Evolutionary conservation across 2,113 vertebrate species (phyloP), one percentile per base, ranked within the genome.

Genomic region (Ascaphus truei): DNA sequence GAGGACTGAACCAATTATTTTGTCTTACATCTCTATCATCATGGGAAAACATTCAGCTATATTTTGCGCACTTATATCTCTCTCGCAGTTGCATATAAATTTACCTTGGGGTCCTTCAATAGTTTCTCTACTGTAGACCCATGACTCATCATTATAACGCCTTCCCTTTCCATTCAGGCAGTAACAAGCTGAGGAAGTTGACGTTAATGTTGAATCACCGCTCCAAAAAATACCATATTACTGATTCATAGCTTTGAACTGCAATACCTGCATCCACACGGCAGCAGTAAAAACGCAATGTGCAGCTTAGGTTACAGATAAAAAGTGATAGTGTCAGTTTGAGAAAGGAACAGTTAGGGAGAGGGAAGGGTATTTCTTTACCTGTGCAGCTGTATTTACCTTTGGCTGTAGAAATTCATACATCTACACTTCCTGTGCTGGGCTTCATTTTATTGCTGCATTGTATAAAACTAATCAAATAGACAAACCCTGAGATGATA

Each of bases 201-300:
- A 12, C 16, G 12, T 27, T n/a, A 27, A 15, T 2, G 30, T 34
- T 68, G 53, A 68, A 68, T 68, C 65, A 68, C 47, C 34, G 10
- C 23, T 25, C 36, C 9, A 26, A 13, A n/a, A 45, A 31, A 68
- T 57, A 26, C 65, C 65, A 36, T 25, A 18, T 48, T 36, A 58
- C 16, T 68, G 65, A 68, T 48, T 68, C 65, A 68, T 25, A 27
- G 30, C 39, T 48, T 68, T 58, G 30, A 58, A 58, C 53, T 58
- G 45, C 45, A 15, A 25, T 26, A 27, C 41, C 39, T 47, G 56
- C 37, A 33, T 18, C 9, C 34, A 34, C 3, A 57, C 5, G 45
- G 27, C 7, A 22, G 8, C 5, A 30, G 13, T 67, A 57, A 47
- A 67, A 57, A 16, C 2, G 10, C 20, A 13, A 25, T 26, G 2